Base-by-base conservation (phyloP, 2,113 vertebrate genomes). In the Fregata magnificens region DNA sequence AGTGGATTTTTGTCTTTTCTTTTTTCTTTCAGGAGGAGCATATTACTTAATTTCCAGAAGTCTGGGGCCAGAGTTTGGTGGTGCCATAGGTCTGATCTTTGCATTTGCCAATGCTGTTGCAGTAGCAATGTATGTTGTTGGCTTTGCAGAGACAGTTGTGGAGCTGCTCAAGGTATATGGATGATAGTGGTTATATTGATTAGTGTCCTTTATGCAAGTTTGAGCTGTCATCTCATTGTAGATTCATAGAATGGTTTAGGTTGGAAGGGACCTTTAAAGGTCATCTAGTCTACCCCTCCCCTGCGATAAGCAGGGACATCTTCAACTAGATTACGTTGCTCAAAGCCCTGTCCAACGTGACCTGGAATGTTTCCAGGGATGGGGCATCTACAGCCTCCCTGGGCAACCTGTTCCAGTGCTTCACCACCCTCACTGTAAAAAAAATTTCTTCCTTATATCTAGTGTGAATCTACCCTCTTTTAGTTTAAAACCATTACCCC, bases 101-200 rank as follows among this genome's bases (percentile, higher is more conserved):
- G 99, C 99, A 70, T 99, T 99, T 94, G 99, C 99, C 86, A 99
- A 99, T 86, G 99, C 99, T 38, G 99, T 99, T 85, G 99, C 99
- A 40, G 99, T 99, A 47, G 99, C 99, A 95, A 99, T 99, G 99
- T 99, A 99, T 66, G 99, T 99, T 80, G 99, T 99, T 96, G 99
- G 99, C 85, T 99, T 99, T 96, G 99, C 99, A 63, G 99, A 99
- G 95, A 99, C 99, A 1, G 99, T 99, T 53, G 99, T 99, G 42
- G 98, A 99, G 77, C 98, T 99, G 42, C 99, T 99, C 13, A 91
- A 97, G 82, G 99, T 99, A 98, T 2, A 1, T 17, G 7, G 20
- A 38, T 63, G 15, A 13, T n/a, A 24, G 17, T 80, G 24, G 5
- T 85, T 69, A 7, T 26, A 16, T 49, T 84, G 38, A 21, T 84